phyloP scores from a whole-genome alignment of 2,113 vertebrate species.

The Hiodon alosoides region DNA sequence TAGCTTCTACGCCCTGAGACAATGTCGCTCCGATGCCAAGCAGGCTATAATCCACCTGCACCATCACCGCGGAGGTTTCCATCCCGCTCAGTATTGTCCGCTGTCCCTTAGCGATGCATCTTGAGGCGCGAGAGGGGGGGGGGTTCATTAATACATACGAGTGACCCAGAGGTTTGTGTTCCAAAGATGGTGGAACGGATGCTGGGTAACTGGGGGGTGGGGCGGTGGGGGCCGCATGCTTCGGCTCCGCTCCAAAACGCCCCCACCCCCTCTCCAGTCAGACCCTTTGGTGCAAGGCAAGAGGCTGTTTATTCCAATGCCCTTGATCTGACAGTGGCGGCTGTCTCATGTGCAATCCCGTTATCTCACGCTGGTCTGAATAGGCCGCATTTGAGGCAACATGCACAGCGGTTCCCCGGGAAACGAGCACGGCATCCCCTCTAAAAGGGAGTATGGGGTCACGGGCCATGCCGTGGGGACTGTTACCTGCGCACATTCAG shows the following conservation, averaged over 20 bases:
- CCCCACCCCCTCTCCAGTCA: constrained; percentile 34
- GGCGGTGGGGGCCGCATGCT: neutral
- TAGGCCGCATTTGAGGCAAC: constrained; percentile 55
- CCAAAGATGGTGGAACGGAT: neutral
- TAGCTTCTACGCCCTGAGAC: constrained; percentile 55
- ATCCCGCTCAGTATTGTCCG: constrained; percentile 67
- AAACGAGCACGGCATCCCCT: constrained; percentile 55
- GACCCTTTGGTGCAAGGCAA: constrained; percentile 32
- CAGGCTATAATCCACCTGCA: constrained; percentile 59
- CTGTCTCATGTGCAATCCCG: constrained; percentile 59
- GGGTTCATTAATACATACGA: constrained; percentile 62
- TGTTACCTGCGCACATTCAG: constrained; percentile 66
- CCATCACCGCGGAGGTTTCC: constrained; percentile 64
- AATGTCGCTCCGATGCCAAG: constrained; percentile 54
- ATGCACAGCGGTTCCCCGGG: constrained; percentile 53
- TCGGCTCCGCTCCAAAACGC: constrained; percentile 49
- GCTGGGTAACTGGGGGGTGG: constrained; percentile 2
- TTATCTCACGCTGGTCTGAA: constrained; percentile 59
- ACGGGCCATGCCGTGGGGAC: constrained; percentile 29
- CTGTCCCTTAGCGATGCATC: constrained; percentile 54
- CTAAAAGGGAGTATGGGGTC: constrained; percentile 56
- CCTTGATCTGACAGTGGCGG: constrained; percentile 65
- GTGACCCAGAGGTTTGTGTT: constrained; percentile 35
- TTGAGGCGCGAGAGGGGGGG: constrained; percentile 49
- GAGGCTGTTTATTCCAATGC: constrained; percentile 63